These are phyloP conservation scores for Pimephales promelas DNA, from an alignment of 2,113 vertebrate genomes.

Conservation along the genomic window DNA sequence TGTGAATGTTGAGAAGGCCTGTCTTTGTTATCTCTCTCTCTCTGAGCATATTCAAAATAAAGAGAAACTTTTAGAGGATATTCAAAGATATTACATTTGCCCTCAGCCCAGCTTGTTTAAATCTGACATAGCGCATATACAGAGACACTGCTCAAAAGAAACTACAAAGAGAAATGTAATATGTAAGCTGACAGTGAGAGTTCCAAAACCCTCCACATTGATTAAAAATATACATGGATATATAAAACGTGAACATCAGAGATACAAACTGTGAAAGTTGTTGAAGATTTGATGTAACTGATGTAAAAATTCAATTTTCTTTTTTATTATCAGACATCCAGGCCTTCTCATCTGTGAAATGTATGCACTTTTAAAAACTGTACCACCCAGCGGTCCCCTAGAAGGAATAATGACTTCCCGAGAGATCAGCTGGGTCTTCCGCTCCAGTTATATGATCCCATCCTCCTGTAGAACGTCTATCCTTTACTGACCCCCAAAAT, in stretches of 20 bases:
- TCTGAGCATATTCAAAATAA: slow-evolving; percentile 23
- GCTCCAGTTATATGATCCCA: slow-evolving; percentile 33
- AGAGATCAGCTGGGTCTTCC: slow-evolving; percentile 25
- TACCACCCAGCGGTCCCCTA: background rate
- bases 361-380: slow-evolving; percentile 12
- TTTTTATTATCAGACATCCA: background rate
- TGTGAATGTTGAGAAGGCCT: slow-evolving; percentile 36
- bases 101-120: slow-evolving; percentile 24
- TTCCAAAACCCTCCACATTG: background rate
- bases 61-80: slow-evolving; percentile 33
- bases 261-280: slow-evolving; percentile 20
- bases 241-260: slow-evolving; percentile 45
- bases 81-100: slow-evolving; percentile 36
- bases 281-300: slow-evolving; percentile 5
- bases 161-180: slow-evolving; percentile 20
- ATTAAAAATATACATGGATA: slow-evolving; percentile 40
- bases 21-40: slow-evolving; percentile 26
- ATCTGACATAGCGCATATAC: slow-evolving; percentile 9
- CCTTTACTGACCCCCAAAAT: slow-evolving; percentile 43
- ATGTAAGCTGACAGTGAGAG: slow-evolving; percentile 14
- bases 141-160: background rate
- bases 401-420: slow-evolving; percentile 37
- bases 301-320: slow-evolving; percentile 14
- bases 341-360: slow-evolving; percentile 16
- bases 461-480: slow-evolving; percentile 40